Evolutionary conservation across 1,140 invertebrate species (phyloP), one percentile per base, ranked within the genome.

Genomic region (Heterodera carotae): DNA sequence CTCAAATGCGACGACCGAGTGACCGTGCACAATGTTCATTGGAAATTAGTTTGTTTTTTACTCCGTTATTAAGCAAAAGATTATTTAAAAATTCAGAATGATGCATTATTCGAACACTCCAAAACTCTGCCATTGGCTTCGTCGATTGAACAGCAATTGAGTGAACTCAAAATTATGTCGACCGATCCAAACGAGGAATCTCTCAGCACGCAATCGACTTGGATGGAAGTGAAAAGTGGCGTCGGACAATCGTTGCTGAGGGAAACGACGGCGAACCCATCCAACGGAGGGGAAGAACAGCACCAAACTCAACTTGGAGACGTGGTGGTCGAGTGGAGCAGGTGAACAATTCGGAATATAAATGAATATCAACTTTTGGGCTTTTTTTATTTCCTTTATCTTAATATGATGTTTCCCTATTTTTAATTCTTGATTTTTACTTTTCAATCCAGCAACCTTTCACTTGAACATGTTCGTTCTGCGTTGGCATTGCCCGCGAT

Each of bases 391-490:
- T n/a, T n/a, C n/a, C n/a, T n/a, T n/a, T n/a, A n/a, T n/a, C n/a
- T n/a, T n/a, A n/a, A n/a, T n/a, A n/a, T n/a, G n/a, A n/a, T n/a
- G n/a, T n/a, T n/a, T n/a, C n/a, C n/a, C n/a, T n/a, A n/a, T n/a
- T n/a, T n/a, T n/a, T n/a, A n/a, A n/a, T n/a, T n/a, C n/a, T n/a
- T n/a, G n/a, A n/a, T n/a, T n/a, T n/a, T n/a, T n/a, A n/a, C n/a
- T n/a, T n/a, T n/a, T n/a, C n/a, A n/a, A n/a, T n/a, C n/a, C n/a
- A 71, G 69, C 22, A 29, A 43, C 29, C 29, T 31, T 71, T 71
- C 69, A n/a, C 48, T 71, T 43, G 72, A 74, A 62, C 15, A 12
- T n/a, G 64, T 74, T 62, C 72, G 72, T 59, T 74, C 72, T 18
- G 39, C 64, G 36, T 27, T 74, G 43, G 15, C 48, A 62, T 31